Conservation (phyloP, 1,140 invertebrate species). For the Papilio xuthus region DNA sequence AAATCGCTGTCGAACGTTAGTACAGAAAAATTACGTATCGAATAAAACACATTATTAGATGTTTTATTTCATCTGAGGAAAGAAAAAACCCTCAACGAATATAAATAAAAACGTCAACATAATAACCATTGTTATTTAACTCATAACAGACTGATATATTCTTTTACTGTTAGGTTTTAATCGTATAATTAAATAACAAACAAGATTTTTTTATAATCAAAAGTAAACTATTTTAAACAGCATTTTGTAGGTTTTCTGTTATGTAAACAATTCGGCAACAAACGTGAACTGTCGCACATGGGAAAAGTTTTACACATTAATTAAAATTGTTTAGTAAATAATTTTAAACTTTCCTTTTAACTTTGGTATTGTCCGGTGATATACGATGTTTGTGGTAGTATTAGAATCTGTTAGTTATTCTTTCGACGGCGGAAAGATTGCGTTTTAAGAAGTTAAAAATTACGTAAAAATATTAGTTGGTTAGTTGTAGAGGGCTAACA, state of each 20-base stretch:
- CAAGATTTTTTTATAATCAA: background rate
- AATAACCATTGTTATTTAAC: too few species aligned
- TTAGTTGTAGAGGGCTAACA: too few species aligned
- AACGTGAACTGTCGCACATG: background rate
- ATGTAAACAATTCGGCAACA: conserved; percentile 3
- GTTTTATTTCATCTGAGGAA: too few species aligned
- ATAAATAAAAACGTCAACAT: too few species aligned
- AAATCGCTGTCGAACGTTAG: too few species aligned
- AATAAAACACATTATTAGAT: too few species aligned
- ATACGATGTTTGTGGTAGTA: background rate
- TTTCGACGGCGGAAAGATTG: background rate
- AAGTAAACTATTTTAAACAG: background rate
- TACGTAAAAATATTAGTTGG: too few species aligned
- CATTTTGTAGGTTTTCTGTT: background rate
- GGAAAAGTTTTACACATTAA: background rate
- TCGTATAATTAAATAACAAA: background rate
- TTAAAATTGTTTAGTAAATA: conserved; percentile 18
- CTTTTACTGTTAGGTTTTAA: too few species aligned
- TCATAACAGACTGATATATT: too few species aligned
- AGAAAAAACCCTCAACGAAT: too few species aligned
- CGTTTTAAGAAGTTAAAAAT: background rate
- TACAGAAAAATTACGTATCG: too few species aligned
- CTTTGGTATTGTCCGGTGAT: background rate
- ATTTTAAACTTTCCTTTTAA: conserved; percentile 4
- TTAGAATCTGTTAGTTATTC: background rate